Evolutionary conservation across 2,797 vertebrate genomes (phyloP).

Genomic region (Nyctibius grandis): DNA sequence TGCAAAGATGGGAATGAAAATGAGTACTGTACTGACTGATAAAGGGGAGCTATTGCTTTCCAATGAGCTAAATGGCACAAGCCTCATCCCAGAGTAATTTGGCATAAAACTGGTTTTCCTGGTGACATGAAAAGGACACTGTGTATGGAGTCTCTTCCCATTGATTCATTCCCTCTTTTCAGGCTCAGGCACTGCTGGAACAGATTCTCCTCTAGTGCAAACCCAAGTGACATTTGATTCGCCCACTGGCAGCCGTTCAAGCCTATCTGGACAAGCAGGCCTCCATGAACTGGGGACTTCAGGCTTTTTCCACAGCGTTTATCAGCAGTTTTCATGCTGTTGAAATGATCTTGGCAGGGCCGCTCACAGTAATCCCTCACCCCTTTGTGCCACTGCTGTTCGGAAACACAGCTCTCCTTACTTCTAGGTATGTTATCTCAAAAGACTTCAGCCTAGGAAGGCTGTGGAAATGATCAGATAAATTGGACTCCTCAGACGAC

Average conservation of each 20-base stretch:
- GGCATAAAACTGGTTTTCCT: neutral
- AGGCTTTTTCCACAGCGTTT: conserved; percentile 30
- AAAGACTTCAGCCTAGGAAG: neutral
- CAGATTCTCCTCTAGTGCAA: conserved; percentile 37
- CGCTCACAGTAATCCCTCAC: conserved; percentile 13
- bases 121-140: conserved; percentile 7
- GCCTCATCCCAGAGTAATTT: neutral
- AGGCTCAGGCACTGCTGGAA: conserved; percentile 25
- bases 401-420: neutral
- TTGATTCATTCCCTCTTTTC: conserved; percentile 39
- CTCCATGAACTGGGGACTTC: conserved; percentile 25
- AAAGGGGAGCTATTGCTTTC: conserved; percentile 51
- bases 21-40: conserved; percentile 50
- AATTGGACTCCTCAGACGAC: neutral
- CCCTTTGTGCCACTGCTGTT: neutral
- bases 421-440: conserved; percentile 1
- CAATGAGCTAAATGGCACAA: conserved; percentile 46
- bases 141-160: neutral
- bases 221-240: conserved; percentile 58
- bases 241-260: conserved; percentile 54
- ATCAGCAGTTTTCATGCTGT: conserved; percentile 64
- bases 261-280: conserved; percentile 64
- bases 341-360: conserved; percentile 59
- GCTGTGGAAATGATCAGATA: neutral
- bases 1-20: conserved; percentile 50